These are phyloP conservation scores for Platycnemis pennipes DNA, from an alignment of 2,888 invertebrate genomes.

Conservation along the genomic window DNA sequence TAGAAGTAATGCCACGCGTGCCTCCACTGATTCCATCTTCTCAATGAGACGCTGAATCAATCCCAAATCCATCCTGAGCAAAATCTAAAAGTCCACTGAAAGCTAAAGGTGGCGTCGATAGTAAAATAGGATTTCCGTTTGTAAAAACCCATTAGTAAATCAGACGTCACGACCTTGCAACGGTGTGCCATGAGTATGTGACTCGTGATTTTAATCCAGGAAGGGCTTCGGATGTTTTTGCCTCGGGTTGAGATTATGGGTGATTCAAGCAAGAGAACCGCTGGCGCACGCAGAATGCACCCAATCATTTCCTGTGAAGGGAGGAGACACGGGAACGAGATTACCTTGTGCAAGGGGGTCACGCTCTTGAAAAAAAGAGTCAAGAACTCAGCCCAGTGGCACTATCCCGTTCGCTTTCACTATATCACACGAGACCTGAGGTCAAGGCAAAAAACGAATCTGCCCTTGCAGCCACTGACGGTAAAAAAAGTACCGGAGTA, in stretches of 20 bases:
- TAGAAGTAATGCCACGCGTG: too few species aligned
- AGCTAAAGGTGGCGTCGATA: too few species aligned
- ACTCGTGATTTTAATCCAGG: not conserved
- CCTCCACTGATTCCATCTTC: too few species aligned
- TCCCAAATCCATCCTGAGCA: too few species aligned
- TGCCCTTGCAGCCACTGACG: not conserved
- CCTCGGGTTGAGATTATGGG: not conserved
- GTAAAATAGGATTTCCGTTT: too few species aligned
- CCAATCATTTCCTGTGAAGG: not conserved
- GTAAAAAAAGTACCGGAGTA: not conserved
- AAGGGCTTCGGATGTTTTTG: not conserved
- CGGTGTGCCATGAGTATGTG: too few species aligned
- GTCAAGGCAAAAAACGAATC: not conserved
- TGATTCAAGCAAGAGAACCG: not conserved
- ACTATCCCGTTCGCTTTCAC: not conserved
- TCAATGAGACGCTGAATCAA: too few species aligned
- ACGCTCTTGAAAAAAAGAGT: not conserved
- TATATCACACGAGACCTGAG: not conserved
- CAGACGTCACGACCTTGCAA: too few species aligned
- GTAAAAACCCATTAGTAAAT: too few species aligned
- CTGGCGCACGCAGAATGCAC: not conserved
- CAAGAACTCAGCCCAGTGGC: not conserved
- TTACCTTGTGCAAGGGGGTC: not conserved
- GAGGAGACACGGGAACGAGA: not conserved
- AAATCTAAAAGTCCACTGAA: too few species aligned